Evolutionary conservation across 1,140 invertebrate species (phyloP).

Genomic region (Zeugodacus cucurbitae): DNA sequence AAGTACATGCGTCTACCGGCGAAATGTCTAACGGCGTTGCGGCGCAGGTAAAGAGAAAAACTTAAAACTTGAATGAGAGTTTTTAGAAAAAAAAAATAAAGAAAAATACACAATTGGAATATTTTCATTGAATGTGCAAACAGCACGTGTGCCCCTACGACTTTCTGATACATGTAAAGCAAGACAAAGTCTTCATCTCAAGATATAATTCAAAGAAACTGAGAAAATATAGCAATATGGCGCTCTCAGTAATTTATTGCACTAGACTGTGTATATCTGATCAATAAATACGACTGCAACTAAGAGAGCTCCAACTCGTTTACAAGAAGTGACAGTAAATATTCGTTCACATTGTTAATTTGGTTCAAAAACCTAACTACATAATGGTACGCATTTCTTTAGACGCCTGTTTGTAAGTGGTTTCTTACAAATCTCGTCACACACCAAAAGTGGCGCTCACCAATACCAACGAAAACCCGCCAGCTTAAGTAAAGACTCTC

Average conservation of each 20-base stretch:
- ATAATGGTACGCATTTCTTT: not conserved
- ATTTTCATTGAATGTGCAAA: not conserved
- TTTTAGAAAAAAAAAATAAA: not conserved
- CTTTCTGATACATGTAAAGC: not conserved
- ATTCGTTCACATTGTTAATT: not conserved
- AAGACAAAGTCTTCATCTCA: not conserved
- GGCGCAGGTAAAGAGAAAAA: not conserved
- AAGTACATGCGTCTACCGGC: not conserved
- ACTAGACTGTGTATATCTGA: not conserved
- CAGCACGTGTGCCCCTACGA: not conserved
- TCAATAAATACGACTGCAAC: not conserved
- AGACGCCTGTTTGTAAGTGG: not conserved
- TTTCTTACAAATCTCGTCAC: not conserved
- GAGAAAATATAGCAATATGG: not conserved
- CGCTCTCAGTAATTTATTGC: not conserved
- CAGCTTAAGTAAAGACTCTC: not conserved
- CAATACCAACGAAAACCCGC: not conserved
- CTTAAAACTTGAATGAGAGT: not conserved
- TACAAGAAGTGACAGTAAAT: not conserved
- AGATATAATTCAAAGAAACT: not conserved
- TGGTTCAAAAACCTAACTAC: not conserved
- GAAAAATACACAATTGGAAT: not conserved
- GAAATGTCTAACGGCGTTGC: not conserved
- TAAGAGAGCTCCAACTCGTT: not conserved
- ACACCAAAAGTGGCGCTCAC: constrained; percentile 11